A percentile compares a stretch with the other conserved stretches of the same genome.
phyloP scores from a whole-genome alignment of 2,888 invertebrate species.

The Drosophila quinaria region DNA sequence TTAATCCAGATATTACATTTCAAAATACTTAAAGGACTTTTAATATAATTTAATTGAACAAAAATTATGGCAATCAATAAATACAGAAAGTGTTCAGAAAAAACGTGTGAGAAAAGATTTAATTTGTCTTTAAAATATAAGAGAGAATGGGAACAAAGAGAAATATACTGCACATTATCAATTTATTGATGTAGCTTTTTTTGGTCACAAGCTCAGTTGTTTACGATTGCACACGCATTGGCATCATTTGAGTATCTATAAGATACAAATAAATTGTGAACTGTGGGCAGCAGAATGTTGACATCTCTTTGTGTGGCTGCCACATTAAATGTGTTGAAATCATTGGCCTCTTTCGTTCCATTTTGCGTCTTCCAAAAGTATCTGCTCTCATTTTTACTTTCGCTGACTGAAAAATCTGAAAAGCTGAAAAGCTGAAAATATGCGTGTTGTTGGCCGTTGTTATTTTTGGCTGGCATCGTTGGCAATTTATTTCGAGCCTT shows the following conservation, averaged over 20 bases:
- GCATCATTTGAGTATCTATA: conserved; percentile 44
- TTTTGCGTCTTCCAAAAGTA: conserved; percentile 32
- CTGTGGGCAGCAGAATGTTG: conserved; percentile 55
- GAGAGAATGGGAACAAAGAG: background rate
- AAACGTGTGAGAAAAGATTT: too few species aligned
- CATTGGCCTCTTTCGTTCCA: conserved; percentile 31
- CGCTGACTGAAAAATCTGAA: conserved; percentile 16
- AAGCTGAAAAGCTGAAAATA: conserved; percentile 22
- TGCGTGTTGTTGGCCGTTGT: conserved; percentile 35
- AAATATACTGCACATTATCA: conserved; percentile 65
- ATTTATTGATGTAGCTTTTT: conserved; percentile 27
- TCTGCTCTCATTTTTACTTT: conserved; percentile 58
- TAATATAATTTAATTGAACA: too few species aligned
- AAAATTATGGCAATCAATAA: too few species aligned
- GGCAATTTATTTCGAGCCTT: conserved; percentile 67
- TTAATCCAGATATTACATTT: too few species aligned
- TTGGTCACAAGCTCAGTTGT: conserved; percentile 33
- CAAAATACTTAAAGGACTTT: too few species aligned
- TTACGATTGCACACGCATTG: conserved; percentile 30
- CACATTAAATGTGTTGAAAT: conserved; percentile 74
- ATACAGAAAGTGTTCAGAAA: background rate
- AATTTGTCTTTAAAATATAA: background rate
- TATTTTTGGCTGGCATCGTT: conserved; percentile 68
- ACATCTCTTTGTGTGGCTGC: conserved; percentile 68
- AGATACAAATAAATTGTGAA: conserved; percentile 52